These are phyloP conservation scores for Cistogaster globosa DNA, from an alignment of 2,888 invertebrate genomes.

Conservation along the genomic window DNA sequence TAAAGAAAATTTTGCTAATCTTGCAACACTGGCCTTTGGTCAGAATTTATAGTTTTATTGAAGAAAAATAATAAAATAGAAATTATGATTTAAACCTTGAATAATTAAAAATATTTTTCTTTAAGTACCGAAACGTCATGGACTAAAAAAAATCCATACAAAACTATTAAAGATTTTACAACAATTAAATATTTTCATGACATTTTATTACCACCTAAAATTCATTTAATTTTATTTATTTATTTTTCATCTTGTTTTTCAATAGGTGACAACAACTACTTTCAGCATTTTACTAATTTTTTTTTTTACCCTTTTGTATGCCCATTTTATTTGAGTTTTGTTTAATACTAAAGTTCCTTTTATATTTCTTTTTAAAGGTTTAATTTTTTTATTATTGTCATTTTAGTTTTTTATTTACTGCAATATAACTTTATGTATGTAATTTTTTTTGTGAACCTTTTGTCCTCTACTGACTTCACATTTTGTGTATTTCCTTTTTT, in stretches of 20 bases:
- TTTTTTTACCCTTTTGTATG: too few relatives aligned
- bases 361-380: not conserved
- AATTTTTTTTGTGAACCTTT: conserved; percentile 50
- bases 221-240: too few relatives aligned
- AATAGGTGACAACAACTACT: conserved; percentile 35
- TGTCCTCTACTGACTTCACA: conserved; percentile 38
- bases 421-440: not conserved
- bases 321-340: conserved; percentile 11
- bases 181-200: not conserved
- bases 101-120: too few relatives aligned
- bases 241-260: not conserved
- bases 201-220: not conserved
- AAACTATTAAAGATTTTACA: not conserved
- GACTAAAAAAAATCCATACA: too few relatives aligned
- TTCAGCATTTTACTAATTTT: too few relatives aligned
- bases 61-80: too few relatives aligned
- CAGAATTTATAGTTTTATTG: too few relatives aligned
- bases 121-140: too few relatives aligned
- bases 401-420: not conserved
- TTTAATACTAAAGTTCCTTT: too few relatives aligned
- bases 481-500: conserved; percentile 16
- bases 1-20: too few relatives aligned
- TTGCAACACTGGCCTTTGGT: too few relatives aligned
- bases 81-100: too few relatives aligned
- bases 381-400: conserved; percentile 24